Conservation (phyloP, 2,888 invertebrate genomes). For the Pegoplata infirma region DNA sequence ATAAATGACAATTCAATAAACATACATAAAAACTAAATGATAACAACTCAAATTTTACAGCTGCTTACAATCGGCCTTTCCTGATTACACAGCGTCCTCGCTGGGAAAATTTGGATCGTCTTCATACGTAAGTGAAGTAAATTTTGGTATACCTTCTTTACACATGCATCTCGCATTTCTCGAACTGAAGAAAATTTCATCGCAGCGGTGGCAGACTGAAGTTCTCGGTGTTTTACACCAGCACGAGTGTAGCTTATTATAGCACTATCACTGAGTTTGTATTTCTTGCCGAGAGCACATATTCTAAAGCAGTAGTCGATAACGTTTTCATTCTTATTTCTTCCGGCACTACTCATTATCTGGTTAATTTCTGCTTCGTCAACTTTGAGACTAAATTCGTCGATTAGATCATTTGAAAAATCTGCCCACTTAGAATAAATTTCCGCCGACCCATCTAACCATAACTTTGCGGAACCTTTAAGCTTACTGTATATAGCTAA, state of each 20-base stretch:
- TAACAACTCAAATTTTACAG: no score
- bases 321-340: slow-evolving; percentile 25
- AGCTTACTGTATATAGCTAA: no score
- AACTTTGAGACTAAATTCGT: slow-evolving; percentile 23
- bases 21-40: no score
- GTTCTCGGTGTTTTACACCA: slow-evolving; percentile 17
- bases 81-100: no score
- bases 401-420: slow-evolving; percentile 15
- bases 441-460: neutral
- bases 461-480: neutral
- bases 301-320: slow-evolving; percentile 52
- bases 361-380: slow-evolving; percentile 49
- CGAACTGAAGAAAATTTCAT: slow-evolving; percentile 19
- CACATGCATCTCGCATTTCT: slow-evolving; percentile 24
- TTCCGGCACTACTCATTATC: slow-evolving; percentile 25
- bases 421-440: slow-evolving; percentile 13
- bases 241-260: slow-evolving; percentile 37
- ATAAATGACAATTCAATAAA: no score
- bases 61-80: no score
- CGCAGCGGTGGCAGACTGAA: slow-evolving; percentile 17
- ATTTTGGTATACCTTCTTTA: no score
- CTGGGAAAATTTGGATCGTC: no score
- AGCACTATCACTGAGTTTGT: slow-evolving; percentile 6
- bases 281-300: slow-evolving; percentile 22
- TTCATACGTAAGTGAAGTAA: no score